These are phyloP conservation scores for Orchestia grillus DNA, from an alignment of 1,140 invertebrate genomes.

Conservation along the genomic window DNA sequence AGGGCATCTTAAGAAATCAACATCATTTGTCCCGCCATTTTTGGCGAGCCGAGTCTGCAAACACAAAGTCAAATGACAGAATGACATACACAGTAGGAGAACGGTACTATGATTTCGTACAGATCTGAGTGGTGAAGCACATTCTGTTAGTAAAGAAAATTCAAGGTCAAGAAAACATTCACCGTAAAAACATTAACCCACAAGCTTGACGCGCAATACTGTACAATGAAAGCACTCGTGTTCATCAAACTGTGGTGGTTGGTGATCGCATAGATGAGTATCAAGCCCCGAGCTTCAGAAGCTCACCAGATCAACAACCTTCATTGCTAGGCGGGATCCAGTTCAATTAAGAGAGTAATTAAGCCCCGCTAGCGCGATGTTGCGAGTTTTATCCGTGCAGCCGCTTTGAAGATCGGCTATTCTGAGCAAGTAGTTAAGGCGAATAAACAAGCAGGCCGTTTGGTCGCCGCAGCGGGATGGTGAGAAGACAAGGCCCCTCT, in stretches of 20 bases:
- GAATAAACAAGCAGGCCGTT: conserved; percentile 1
- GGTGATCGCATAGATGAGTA: neutral
- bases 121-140: too few relatives aligned
- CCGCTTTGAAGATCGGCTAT: conserved; percentile 2
- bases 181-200: too few relatives aligned
- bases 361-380: neutral
- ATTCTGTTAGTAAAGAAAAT: too few relatives aligned
- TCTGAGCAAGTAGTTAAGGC: conserved; percentile 18
- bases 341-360: conserved; percentile 2
- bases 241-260: neutral
- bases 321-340: neutral
- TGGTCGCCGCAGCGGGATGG: neutral
- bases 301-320: neutral
- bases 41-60: too few relatives aligned
- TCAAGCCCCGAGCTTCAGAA: neutral
- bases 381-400: neutral
- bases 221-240: neutral
- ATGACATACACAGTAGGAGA: too few relatives aligned
- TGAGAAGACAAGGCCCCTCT: neutral
- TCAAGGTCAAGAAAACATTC: too few relatives aligned
- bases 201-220: neutral
- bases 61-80: too few relatives aligned
- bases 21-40: too few relatives aligned
- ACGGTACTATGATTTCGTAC: too few relatives aligned
- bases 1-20: too few relatives aligned